Evolutionary conservation across 23 tunicate genomes (phyloP).

Genomic region (Pegea sp.): DNA sequence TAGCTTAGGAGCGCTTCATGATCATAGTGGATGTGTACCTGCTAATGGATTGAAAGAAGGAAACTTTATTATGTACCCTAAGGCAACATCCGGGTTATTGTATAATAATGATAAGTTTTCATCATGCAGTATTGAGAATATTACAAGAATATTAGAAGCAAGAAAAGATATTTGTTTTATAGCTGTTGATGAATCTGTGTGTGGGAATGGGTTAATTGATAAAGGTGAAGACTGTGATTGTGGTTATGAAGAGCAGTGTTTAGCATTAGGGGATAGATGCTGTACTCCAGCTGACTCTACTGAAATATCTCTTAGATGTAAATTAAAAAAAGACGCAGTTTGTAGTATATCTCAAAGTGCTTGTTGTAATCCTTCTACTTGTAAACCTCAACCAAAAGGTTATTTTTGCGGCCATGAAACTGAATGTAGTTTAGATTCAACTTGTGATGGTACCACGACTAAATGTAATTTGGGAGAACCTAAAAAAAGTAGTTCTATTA

Average conservation of each 20-base stretch:
- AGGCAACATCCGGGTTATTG: slow-evolving; percentile 79
- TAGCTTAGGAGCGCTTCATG: slow-evolving; percentile 90
- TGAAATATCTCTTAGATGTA: slow-evolving; percentile 23
- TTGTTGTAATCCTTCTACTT: slow-evolving; percentile 40
- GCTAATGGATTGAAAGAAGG: too few relatives aligned
- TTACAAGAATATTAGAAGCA: slow-evolving; percentile 56
- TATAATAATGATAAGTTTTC: slow-evolving; percentile 51
- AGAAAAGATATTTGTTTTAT: slow-evolving; percentile 57
- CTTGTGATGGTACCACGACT: too few relatives aligned
- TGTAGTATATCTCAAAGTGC: slow-evolving; percentile 81
- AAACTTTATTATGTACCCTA: slow-evolving; percentile 81
- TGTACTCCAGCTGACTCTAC: slow-evolving; percentile 54
- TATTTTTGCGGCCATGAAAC: slow-evolving; percentile 14
- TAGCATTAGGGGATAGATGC: slow-evolving; percentile 19
- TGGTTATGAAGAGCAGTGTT: slow-evolving; percentile 49
- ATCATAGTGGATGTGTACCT: slow-evolving; percentile 13
- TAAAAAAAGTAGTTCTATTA: too few relatives aligned
- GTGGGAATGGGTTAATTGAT: slow-evolving; percentile 78
- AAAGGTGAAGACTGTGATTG: slow-evolving; percentile 85
- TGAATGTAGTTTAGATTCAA: slow-evolving; percentile 37
- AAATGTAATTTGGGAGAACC: too few relatives aligned
- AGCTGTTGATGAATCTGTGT: slow-evolving; percentile 57
- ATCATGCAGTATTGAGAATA: slow-evolving; percentile 49
- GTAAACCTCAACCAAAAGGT: slow-evolving; percentile 2
- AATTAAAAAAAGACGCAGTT: slow-evolving; percentile 15